A percentile compares a stretch with the other conserved stretches of the same genome.
phyloP scores from a whole-genome alignment of 2,888 invertebrate species.

The Blastobasis adustella region DNA sequence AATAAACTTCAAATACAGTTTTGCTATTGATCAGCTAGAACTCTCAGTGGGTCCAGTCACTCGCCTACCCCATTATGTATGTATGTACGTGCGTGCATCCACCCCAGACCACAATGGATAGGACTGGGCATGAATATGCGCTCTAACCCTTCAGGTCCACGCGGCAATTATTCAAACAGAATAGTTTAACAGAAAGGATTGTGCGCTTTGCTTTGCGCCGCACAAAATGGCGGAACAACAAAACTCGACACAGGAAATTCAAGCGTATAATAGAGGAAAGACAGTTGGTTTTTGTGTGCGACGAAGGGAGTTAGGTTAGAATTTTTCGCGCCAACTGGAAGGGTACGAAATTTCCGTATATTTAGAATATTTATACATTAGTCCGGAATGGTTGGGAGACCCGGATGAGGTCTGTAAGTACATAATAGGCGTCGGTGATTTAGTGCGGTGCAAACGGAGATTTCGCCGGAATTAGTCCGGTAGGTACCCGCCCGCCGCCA shows the following conservation, averaged over 20 bases:
- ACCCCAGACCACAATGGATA: constrained; percentile 55
- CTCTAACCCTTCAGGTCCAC: constrained; percentile 72
- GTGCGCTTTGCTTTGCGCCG: constrained; percentile 39
- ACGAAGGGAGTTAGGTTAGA: constrained; percentile 8
- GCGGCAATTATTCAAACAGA: constrained; percentile 76
- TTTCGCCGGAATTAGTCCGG: constrained; percentile 67
- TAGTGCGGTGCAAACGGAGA: constrained; percentile 58
- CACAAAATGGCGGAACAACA: constrained; percentile 18
- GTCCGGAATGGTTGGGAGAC: constrained; percentile 50
- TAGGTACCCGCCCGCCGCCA: constrained; percentile 32
- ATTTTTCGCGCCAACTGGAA: constrained; percentile 8
- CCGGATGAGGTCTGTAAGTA: constrained; percentile 61
- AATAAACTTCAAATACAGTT: background rate
- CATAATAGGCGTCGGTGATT: constrained; percentile 65
- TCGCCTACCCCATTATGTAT: no score
- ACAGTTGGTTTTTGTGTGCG: constrained; percentile 10
- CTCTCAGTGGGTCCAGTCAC: no score
- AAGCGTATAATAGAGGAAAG: background rate
- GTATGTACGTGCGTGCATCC: constrained; percentile 10
- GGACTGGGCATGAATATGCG: constrained; percentile 64
- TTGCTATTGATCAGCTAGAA: constrained; percentile 4
- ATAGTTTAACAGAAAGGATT: constrained; percentile 76
- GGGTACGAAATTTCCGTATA: constrained; percentile 58
- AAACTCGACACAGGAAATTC: constrained; percentile 6
- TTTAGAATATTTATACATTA: constrained; percentile 71